Evolutionary conservation across 2,113 vertebrate species (phyloP), one percentile per base, ranked within the genome.

Genomic region (Marcusenius ussheri): DNA sequence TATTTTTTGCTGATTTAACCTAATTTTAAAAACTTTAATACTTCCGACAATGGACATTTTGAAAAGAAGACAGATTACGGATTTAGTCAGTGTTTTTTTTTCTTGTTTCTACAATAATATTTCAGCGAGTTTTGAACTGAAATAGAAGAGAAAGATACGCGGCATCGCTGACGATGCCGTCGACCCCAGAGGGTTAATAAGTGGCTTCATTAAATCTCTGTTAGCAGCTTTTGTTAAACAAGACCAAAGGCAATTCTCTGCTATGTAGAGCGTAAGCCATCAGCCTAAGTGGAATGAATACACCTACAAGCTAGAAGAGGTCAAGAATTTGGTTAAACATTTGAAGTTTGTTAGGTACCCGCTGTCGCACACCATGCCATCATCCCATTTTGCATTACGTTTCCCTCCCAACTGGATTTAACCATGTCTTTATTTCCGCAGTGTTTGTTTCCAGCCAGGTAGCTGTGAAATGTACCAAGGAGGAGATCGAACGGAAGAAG

Each of bases 401-500:
- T 51, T 24, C 7, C 84, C 5, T 5, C 84, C 49, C 3, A 50
- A 5, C 35, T 7, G 31, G 5, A 39, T 51, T 27, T 5, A 49
- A 31, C 46, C 5, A 3, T 31, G 3, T 45, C 3, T 42, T 45
- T 49, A 83, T 83, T 92, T 94, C 94, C 35, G 90, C 94, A 96
- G 96, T 77, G 3, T 91, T 90, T 87, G 83, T 92, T 21, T 87
- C 92, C 47, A 91, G 94, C 56, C 92, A 95, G 62, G 96, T 66
- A 90, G 92, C 62, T 0, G 94, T 91, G 66, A 96, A 93, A 86
- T 98, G 96, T 93, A 98, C 97, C 6, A 95, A 96, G 2, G 97
- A 96, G 35, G 98, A 99, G 95, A 99, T 99, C 92, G 96, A 98
- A 94, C 95, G 92, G 84, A 99, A 99, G 94, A 98, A 97, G 92